Base-by-base conservation (phyloP, 2,888 invertebrate species). In the Acanthoscelides obtectus region DNA sequence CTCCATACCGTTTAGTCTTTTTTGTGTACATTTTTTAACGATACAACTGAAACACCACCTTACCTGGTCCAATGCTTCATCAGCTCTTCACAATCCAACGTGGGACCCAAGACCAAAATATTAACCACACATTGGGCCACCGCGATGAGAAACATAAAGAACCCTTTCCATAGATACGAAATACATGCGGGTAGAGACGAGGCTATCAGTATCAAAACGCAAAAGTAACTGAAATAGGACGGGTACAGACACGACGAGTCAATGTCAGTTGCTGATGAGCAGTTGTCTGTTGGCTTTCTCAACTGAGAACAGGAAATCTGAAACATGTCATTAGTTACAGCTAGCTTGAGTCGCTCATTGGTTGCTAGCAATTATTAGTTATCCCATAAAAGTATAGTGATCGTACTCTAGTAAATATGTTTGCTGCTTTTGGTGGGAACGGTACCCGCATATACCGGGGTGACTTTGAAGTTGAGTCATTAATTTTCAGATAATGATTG, bases 191-290 rank as follows among this genome's bases (percentile, higher is more conserved):
- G 90, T 79, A 93, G 88, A 22, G 93, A 90, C 68, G 91, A 88
- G 2, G 91, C 90, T 73, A 93, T 88, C 73, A 94, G 84, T 72
- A 92, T 90, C 73, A 93, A 86, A 69, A 92, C 90, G 69, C 89
- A 89, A 82, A 91, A 91, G 83, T 91, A 90, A 76, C 91, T 90
- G 83, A 93, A 90, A 84, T 93, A 94, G 68, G 92, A 92, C 65
- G 93, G 93, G 83, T 91, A 91, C 64, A 90, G 86, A 80, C 91
- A 92, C 25, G 85, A 84, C 5, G 84, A 80, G 22, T 85, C 82
- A 72, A 86, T 84, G 69, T 83, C 84, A 25, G 81, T 81, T 3
- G 80, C 77, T 27, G 78, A 72, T 21, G 83, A 81, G 76, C 84
- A 84, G 72, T 84, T 85, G 69, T 80, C 79, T 69, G 79, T 76